Evolutionary conservation across 2,888 invertebrate genomes (phyloP).

Genomic region (Chymomyza fuscimana): DNA sequence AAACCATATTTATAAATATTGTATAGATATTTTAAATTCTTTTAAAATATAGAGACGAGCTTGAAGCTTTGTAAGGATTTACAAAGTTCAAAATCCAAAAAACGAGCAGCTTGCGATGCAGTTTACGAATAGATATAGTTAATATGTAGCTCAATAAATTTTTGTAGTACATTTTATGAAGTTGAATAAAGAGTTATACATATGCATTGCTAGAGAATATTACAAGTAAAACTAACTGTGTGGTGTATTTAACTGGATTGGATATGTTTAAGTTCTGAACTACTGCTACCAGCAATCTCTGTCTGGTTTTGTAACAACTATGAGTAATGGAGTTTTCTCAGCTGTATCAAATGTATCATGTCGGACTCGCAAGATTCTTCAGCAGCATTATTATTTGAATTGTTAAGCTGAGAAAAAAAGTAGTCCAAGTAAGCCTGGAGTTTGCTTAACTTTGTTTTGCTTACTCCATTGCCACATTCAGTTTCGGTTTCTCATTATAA

Average conservation of each 20-base stretch:
- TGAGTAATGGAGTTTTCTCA: too few species aligned
- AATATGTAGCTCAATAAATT: conserved; percentile 51
- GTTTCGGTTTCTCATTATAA: neutral
- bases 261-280: too few species aligned
- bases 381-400: neutral
- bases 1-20: neutral
- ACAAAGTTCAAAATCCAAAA: neutral
- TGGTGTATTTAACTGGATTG: too few species aligned
- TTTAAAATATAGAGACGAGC: neutral
- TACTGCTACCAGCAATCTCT: too few species aligned
- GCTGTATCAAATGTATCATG: too few species aligned
- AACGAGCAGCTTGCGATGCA: conserved; percentile 14
- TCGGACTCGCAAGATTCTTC: too few species aligned
- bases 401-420: conserved; percentile 12
- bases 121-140: conserved; percentile 18
- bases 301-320: too few species aligned
- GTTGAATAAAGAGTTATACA: conserved; percentile 62
- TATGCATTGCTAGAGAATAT: conserved; percentile 47
- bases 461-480: neutral
- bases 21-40: neutral
- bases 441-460: neutral
- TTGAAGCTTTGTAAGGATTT: neutral
- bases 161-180: conserved; percentile 61
- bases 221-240: too few species aligned
- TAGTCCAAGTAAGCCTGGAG: conserved; percentile 2